These are phyloP conservation scores for Altica lythri DNA, from an alignment of 2,888 invertebrate species.

Conservation along the genomic window DNA sequence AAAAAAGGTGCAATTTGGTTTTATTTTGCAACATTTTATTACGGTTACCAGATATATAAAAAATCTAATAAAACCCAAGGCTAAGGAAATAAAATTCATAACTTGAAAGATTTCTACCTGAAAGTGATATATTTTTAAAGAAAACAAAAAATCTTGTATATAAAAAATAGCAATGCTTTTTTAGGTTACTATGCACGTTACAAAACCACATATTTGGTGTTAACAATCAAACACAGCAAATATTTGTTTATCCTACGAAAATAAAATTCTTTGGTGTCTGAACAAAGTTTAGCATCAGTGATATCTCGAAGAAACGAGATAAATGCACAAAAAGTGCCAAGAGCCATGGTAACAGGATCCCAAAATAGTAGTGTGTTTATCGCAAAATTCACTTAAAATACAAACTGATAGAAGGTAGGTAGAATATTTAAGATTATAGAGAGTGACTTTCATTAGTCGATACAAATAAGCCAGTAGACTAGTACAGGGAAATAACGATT, in stretches of 20 bases:
- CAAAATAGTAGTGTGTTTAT: too few species aligned
- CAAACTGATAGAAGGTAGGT: too few species aligned
- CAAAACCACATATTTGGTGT: too few species aligned
- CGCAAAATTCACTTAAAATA: too few species aligned
- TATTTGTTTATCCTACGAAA: constrained; percentile 30
- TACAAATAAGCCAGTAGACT: too few species aligned
- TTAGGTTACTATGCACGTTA: too few species aligned
- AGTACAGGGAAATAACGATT: too few species aligned
- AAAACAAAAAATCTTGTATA: not conserved
- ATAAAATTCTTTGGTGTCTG: constrained; percentile 37
- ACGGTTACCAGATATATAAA: constrained; percentile 6
- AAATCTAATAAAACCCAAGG: not conserved
- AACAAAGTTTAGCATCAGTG: not conserved
- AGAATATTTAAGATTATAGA: too few species aligned
- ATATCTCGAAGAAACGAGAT: not conserved
- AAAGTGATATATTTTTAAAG: not conserved
- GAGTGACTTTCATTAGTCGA: too few species aligned
- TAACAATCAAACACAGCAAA: constrained; percentile 7
- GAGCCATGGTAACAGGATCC: too few species aligned
- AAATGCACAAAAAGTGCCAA: not conserved
- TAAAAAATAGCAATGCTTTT: not conserved
- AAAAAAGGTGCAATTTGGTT: constrained; percentile 14
- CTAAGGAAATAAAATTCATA: not conserved
- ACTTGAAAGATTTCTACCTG: not conserved
- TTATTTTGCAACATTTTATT: constrained; percentile 12